Evolutionary conservation across 2,888 invertebrate species (phyloP), one percentile per base, ranked within the genome.

Genomic region (Lasioglossum zephyrum): DNA sequence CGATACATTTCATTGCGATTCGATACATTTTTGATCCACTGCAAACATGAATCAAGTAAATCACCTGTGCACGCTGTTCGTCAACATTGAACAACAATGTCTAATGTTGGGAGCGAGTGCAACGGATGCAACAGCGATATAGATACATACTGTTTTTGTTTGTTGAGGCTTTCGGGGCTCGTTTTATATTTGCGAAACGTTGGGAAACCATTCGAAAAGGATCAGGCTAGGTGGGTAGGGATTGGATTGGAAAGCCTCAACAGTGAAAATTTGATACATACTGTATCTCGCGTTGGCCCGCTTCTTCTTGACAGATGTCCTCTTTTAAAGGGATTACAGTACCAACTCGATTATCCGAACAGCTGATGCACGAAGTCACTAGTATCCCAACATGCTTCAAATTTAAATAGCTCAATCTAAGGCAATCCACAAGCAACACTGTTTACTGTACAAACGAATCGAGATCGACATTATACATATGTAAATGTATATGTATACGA

Each of bases 241-340:
- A 8, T 22, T 22, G 0, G 22, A 22, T 9, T n/a, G 53, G n/a
- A 53, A 53, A 53, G 22, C 53, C 53, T 53, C 53, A 53, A 53
- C 53, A 53, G 22, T n/a, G 22, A 53, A n/a, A 53, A 53, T 53
- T 3, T 3, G 49, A 84, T 31, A 96, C 96, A 96, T 96, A 99
- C 99, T 97, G 97, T 95, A 99, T 97, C 97, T 99, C 99, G 89
- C 98, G 97, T 95, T 98, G 97, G 95, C 98, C 98, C 0, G 99
- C 99, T 95, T 99, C 98, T 94, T 99, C 99, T 94, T 98, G 97
- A 31, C 97, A 97, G 91, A 99, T 96, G 95, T 99, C 99, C 94
- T 99, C 99, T 95, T 99, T 53, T 53, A 53, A 53, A 22, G 0
- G n/a, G 53, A 53, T 53, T 53, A 53, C 53, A 53, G 53, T 53